These are phyloP conservation scores for Platerodrilus igneus DNA, from an alignment of 2,888 invertebrate genomes.

Conservation along the genomic window DNA sequence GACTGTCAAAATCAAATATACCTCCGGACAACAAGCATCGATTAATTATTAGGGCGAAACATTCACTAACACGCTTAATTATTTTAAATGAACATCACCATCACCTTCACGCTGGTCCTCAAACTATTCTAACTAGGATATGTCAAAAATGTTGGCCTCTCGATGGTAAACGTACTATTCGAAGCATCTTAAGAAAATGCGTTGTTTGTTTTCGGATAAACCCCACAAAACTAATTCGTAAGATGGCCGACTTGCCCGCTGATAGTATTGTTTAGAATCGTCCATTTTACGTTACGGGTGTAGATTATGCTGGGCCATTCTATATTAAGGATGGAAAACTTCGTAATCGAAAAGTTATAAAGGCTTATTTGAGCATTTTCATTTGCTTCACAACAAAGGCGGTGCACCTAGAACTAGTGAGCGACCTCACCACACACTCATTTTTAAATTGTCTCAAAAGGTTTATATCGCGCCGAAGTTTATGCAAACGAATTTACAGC, in stretches of 20 bases:
- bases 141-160: conserved; percentile 12
- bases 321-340: conserved; percentile 8
- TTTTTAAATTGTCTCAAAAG: no score
- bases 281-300: conserved; percentile 1
- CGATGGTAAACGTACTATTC: conserved; percentile 1
- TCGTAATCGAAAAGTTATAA: conserved; percentile 1
- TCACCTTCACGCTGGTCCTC: conserved; percentile 8
- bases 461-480: no score
- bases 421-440: no score
- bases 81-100: conserved; percentile 3
- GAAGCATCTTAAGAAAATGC: conserved; percentile 11
- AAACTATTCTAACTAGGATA: background rate
- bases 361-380: conserved; percentile 22
- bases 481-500: no score
- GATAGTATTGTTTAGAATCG: background rate
- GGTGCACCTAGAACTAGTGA: no score
- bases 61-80: conserved; percentile 4
- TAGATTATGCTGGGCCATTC: conserved; percentile 10
- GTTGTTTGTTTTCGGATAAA: conserved; percentile 7
- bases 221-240: background rate
- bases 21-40: conserved; percentile 11
- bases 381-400: no score
- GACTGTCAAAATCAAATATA: no score
- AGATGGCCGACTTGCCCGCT: conserved; percentile 10
- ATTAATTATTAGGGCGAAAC: conserved; percentile 3